These are phyloP conservation scores for Bufo bufo DNA, from an alignment of 2,113 vertebrate genomes.

Conservation along the genomic window DNA sequence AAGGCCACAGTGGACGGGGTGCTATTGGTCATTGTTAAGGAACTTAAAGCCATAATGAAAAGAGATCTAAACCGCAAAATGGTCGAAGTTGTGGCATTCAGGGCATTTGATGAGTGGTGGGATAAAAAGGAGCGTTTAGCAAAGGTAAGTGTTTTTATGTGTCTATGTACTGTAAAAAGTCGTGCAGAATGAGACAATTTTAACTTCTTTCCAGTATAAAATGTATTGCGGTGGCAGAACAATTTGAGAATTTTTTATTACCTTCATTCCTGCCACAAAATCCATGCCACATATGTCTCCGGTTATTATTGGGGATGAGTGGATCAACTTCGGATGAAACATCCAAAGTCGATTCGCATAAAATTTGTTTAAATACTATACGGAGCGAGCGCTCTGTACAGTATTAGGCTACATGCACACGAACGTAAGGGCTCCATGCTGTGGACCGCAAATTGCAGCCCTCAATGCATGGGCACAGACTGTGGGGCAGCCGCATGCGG, in stretches of 20 bases:
- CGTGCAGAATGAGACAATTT: too few relatives aligned
- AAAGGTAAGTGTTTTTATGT: constrained; percentile 76
- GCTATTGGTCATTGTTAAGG: constrained; percentile 92
- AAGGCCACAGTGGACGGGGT: constrained; percentile 96
- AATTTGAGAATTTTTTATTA: neutral
- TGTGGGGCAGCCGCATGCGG: too few relatives aligned
- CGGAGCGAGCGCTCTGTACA: too few relatives aligned
- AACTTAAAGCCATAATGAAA: constrained; percentile 99
- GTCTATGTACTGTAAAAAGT: neutral
- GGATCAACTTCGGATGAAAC: too few relatives aligned
- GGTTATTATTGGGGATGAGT: too few relatives aligned
- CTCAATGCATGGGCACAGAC: too few relatives aligned
- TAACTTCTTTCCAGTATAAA: neutral
- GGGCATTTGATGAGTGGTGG: constrained; percentile 98
- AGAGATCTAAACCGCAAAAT: constrained; percentile 97
- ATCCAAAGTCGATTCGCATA: too few relatives aligned
- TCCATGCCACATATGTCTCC: neutral
- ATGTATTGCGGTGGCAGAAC: neutral
- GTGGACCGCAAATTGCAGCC: too few relatives aligned
- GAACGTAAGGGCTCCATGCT: too few relatives aligned
- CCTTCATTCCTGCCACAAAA: neutral
- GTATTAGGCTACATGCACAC: too few relatives aligned
- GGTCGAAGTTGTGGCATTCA: constrained; percentile 98
- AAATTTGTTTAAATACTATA: too few relatives aligned
- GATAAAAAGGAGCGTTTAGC: constrained; percentile 94